Conservation (phyloP, 2,113 vertebrate species). For the Limanda limanda region DNA sequence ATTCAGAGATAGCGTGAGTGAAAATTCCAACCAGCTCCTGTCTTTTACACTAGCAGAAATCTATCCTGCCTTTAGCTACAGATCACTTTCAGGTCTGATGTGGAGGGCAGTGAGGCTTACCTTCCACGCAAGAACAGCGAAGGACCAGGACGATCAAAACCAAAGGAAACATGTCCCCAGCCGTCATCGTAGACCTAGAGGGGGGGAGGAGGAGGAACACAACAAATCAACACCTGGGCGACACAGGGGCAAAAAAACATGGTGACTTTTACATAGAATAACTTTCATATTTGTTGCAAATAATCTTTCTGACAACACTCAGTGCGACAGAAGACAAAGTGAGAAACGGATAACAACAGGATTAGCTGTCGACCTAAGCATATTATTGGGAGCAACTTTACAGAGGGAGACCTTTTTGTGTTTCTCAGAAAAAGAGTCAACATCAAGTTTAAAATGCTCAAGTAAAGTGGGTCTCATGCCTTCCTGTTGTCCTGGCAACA, state of each 20-base stretch:
- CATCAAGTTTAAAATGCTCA: slow-evolving; percentile 82
- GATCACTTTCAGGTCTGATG: slow-evolving; percentile 4
- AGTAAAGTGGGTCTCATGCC: slow-evolving; percentile 84
- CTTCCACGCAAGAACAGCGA: slow-evolving; percentile 86
- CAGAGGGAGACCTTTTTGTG: slow-evolving; percentile 59
- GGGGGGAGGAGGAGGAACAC: slow-evolving; percentile 4
- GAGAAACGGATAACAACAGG: slow-evolving; percentile 7
- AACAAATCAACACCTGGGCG: slow-evolving; percentile 4
- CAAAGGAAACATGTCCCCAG: slow-evolving; percentile 86
- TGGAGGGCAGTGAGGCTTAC: slow-evolving; percentile 79
- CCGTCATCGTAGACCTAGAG: slow-evolving; percentile 84
- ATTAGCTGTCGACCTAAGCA: slow-evolving; percentile 28
- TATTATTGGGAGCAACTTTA: slow-evolving; percentile 46
- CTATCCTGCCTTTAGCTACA: background rate
- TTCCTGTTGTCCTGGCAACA: slow-evolving; percentile 86
- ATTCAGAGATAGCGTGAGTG: background rate
- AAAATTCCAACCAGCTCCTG: slow-evolving; percentile 6
- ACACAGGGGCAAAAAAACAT: background rate
- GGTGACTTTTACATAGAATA: background rate
- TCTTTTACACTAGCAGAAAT: slow-evolving; percentile 3
- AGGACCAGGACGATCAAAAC: slow-evolving; percentile 84
- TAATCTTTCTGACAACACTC: slow-evolving; percentile 16
- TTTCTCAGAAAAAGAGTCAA: slow-evolving; percentile 74
- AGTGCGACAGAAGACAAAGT: slow-evolving; percentile 12
- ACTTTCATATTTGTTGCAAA: slow-evolving; percentile 4